A percentile compares a stretch with the other conserved stretches of the same genome.
phyloP scores from a whole-genome alignment of 2,888 invertebrate genomes.

The Chrysolina americana region DNA sequence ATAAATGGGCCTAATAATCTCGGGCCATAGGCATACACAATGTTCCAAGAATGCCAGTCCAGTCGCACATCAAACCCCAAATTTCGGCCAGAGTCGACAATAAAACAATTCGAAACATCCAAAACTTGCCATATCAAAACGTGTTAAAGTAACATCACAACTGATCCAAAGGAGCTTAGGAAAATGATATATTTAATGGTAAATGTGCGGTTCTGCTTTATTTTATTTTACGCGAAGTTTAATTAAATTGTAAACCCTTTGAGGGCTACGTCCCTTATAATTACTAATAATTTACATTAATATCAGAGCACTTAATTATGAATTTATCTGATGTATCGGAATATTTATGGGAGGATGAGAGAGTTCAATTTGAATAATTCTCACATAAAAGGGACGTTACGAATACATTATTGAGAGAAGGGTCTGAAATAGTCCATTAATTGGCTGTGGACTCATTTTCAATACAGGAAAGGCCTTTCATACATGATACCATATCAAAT shows the following conservation, averaged over 20 bases:
- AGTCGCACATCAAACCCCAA: too few relatives aligned
- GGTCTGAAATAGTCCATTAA: slow-evolving; percentile 33
- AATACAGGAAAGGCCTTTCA: slow-evolving; percentile 23
- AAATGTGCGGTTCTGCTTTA: slow-evolving; percentile 49
- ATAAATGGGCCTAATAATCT: too few relatives aligned
- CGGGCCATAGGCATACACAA: too few relatives aligned
- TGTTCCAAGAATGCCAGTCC: too few relatives aligned
- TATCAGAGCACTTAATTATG: slow-evolving; percentile 46
- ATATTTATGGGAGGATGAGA: slow-evolving; percentile 46
- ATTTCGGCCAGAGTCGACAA: too few relatives aligned
- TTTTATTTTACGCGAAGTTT: slow-evolving; percentile 49
- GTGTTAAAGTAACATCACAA: slow-evolving; percentile 47
- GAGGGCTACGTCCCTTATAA: slow-evolving; percentile 36
- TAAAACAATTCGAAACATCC: background rate
- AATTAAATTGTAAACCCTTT: slow-evolving; percentile 50
- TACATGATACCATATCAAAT: background rate
- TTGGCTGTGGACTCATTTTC: slow-evolving; percentile 42
- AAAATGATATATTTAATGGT: slow-evolving; percentile 55
- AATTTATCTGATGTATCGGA: slow-evolving; percentile 47
- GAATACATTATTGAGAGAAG: slow-evolving; percentile 36
- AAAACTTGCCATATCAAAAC: slow-evolving; percentile 19
- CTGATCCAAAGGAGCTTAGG: slow-evolving; percentile 51
- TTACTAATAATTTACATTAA: slow-evolving; percentile 45
- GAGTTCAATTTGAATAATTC: slow-evolving; percentile 47
- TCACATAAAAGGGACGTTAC: slow-evolving; percentile 42